Base-by-base conservation (phyloP, 1,140 invertebrate genomes). In the Hormaphis cornu region DNA sequence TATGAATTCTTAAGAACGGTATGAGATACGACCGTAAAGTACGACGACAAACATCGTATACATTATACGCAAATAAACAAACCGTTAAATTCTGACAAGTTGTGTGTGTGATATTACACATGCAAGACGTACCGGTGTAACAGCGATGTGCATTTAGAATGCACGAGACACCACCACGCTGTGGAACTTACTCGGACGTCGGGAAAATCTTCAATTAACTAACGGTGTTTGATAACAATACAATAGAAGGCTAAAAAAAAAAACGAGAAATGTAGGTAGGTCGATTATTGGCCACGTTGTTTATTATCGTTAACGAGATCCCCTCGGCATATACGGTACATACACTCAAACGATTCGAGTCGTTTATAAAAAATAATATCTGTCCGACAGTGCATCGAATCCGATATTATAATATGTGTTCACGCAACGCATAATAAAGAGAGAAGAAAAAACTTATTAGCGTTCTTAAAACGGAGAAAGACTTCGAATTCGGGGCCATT, bases 161-260 rank as follows among this genome's bases (percentile, higher is more conserved):
- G 26, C 58, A 46, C 30, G 46, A 63, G 58, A 63, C 58, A 46
- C 37, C n/a, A 40, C 14, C 37, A 14, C 37, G 7, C 28, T 46
- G n/a, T 63, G 5, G n/a, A 9, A 44, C 58, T 30, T n/a, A n/a
- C n/a, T n/a, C 14, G 42, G n/a, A 46, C 58, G 40, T 28, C 26
- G 37, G 16, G 20, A 42, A 44, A 44, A 63, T 63, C 40, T 44
- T 63, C 40, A 63, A 63, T 63, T 63, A 44, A 44, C 4, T 63
- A 63, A 63, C 58, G 58, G 58, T 63, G 24, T 63, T 20, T 30
- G 58, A 16, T 63, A 30, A 24, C 58, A 63, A 63, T n/a, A n/a
- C 58, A 63, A 44, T 44, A 63, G 58, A 30, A 18, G 6, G 14
- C 33, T 1, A 40, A n/a, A n/a, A n/a, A n/a, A n/a, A n/a, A n/a